These are phyloP conservation scores for Chiridota heheva DNA, from an alignment of 35 echinoderm and acorn worm species.

Conservation along the genomic window DNA sequence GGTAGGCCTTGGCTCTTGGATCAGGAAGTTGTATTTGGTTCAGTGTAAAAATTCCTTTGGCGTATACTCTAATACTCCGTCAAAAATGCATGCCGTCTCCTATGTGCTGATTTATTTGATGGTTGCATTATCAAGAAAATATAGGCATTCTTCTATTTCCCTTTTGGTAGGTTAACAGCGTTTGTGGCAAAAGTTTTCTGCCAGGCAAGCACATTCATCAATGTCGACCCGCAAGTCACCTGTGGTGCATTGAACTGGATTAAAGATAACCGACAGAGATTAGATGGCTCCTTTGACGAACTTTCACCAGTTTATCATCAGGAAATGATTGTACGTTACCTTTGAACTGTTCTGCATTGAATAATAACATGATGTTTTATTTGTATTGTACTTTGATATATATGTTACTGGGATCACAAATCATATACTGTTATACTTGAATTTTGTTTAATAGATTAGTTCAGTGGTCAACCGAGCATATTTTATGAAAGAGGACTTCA, in stretches of 20 bases:
- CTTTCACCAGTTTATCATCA: conserved; percentile 51
- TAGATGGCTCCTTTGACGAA: conserved; percentile 67
- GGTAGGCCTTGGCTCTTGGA: background rate
- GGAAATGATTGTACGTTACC: conserved; percentile 74
- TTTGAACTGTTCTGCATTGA: too few species aligned
- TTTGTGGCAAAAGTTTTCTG: conserved; percentile 87
- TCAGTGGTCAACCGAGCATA: too few species aligned
- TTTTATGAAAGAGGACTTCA: too few species aligned
- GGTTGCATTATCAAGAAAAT: background rate
- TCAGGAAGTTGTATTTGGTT: background rate
- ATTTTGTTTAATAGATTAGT: too few species aligned
- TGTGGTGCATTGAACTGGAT: conserved; percentile 79
- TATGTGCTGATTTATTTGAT: background rate
- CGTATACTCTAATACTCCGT: background rate
- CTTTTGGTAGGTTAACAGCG: conserved; percentile 57
- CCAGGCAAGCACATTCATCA: conserved; percentile 50
- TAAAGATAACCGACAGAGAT: conserved; percentile 16
- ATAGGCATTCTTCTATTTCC: background rate
- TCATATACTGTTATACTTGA: background rate
- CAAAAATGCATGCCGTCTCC: background rate
- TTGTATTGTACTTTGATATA: background rate
- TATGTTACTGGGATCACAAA: background rate
- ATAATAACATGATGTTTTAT: background rate
- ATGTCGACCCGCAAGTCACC: conserved; percentile 46
- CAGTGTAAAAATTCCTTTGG: background rate